A percentile compares a stretch with the other conserved stretches of the same genome.
Evolutionary conservation across 92 coral and sea anemone genomes (phyloP).

Genomic region (Bergia puertoricense): DNA sequence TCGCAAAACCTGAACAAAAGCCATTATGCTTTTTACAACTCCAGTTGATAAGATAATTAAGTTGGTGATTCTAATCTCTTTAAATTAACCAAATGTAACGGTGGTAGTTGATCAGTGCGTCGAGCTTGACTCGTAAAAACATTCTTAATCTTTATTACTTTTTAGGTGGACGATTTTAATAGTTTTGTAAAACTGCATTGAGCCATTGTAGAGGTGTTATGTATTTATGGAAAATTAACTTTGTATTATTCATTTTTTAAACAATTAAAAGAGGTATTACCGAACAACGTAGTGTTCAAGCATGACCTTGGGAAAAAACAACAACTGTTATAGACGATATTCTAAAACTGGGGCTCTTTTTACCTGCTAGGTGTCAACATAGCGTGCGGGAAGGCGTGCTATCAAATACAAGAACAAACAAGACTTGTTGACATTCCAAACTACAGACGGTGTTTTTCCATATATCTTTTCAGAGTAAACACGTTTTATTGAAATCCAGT

Average conservation of each 20-base stretch:
- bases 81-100: not conserved
- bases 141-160: too few relatives aligned
- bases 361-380: not conserved
- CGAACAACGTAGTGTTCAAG: not conserved
- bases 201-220: not conserved
- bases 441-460: not conserved
- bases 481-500: not conserved
- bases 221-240: not conserved
- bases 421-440: not conserved
- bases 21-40: not conserved
- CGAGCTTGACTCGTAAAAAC: too few relatives aligned
- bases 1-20: not conserved
- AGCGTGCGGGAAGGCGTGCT: constrained; percentile 20
- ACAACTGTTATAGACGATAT: not conserved
- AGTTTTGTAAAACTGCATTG: not conserved
- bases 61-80: not conserved
- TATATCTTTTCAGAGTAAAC: not conserved
- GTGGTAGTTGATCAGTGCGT: too few relatives aligned
- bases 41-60: not conserved
- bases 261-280: too few relatives aligned
- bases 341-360: not conserved
- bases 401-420: constrained; percentile 10
- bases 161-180: not conserved
- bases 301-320: not conserved
- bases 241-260: too few relatives aligned